A percentile compares a stretch with the other conserved stretches of the same genome.
Evolutionary conservation across 2,113 vertebrate species (phyloP).

Genomic region (Pongo pygmaeus): DNA sequence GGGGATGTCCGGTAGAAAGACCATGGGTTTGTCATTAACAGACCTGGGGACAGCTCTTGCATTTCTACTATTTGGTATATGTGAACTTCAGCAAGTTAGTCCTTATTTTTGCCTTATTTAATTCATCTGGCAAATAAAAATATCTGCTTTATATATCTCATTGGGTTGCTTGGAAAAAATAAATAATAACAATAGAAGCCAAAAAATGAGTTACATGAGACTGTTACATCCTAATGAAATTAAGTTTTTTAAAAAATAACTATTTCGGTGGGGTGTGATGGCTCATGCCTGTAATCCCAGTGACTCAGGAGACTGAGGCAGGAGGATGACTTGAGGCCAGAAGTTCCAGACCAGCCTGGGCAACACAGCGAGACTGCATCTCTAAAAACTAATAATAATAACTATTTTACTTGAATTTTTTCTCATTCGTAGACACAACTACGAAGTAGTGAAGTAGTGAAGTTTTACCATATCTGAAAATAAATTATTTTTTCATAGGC

Average conservation of each 20-base stretch:
- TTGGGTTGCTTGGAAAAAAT: background rate
- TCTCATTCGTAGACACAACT: background rate
- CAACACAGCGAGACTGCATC: no score
- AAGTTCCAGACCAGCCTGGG: no score
- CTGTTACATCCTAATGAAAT: background rate
- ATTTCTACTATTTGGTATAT: background rate
- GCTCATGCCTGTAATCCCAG: no score
- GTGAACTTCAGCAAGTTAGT: background rate
- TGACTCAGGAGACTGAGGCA: no score
- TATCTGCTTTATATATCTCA: background rate
- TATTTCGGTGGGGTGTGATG: background rate
- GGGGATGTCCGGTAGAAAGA: background rate
- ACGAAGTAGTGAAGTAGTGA: background rate
- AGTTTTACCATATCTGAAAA: background rate
- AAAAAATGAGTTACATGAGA: background rate
- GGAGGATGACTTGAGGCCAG: no score
- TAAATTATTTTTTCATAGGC: background rate
- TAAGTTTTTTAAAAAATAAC: background rate
- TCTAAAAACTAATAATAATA: background rate
- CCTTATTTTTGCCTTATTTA: background rate
- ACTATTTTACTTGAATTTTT: background rate
- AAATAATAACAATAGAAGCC: background rate
- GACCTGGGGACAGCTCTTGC: background rate
- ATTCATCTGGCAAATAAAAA: background rate
- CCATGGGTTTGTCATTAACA: background rate